Evolutionary conservation across 92 coral and sea anemone genomes (phyloP).

Genomic region (Montipora capitata): DNA sequence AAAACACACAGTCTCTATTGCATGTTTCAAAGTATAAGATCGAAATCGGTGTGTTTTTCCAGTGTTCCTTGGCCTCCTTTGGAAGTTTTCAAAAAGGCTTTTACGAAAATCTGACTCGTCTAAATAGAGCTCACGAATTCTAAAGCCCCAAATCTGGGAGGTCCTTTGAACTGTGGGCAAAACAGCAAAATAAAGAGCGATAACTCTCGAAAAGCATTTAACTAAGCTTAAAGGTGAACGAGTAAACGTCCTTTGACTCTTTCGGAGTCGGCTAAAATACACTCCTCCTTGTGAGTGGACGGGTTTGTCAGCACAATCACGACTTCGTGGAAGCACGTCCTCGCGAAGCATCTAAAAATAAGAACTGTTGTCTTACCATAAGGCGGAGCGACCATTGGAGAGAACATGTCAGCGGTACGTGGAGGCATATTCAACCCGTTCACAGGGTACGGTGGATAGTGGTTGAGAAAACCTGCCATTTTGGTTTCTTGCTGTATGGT

Average conservation of each 20-base stretch:
- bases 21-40: too few species aligned
- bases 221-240: not conserved
- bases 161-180: slow-evolving; percentile 17
- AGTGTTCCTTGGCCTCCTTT: not conserved
- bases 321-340: not conserved
- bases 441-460: slow-evolving; percentile 89
- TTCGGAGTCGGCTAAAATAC: not conserved
- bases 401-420: slow-evolving; percentile 86
- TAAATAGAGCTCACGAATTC: slow-evolving; percentile 29
- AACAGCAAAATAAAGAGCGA: slow-evolving; percentile 1
- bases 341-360: slow-evolving; percentile 20
- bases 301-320: slow-evolving; percentile 4
- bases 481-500: slow-evolving; percentile 46
- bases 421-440: slow-evolving; percentile 90
- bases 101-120: slow-evolving; percentile 5
- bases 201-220: slow-evolving; percentile 14
- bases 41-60: not conserved
- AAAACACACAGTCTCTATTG: not conserved
- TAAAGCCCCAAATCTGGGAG: slow-evolving; percentile 50
- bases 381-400: slow-evolving; percentile 88
- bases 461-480: slow-evolving; percentile 95
- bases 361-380: slow-evolving; percentile 72
- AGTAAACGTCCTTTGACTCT: not conserved
- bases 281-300: slow-evolving; percentile 13
- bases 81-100: slow-evolving; percentile 23